Conservation (phyloP, 2,888 invertebrate species). For the Cactoblastis cactorum region DNA sequence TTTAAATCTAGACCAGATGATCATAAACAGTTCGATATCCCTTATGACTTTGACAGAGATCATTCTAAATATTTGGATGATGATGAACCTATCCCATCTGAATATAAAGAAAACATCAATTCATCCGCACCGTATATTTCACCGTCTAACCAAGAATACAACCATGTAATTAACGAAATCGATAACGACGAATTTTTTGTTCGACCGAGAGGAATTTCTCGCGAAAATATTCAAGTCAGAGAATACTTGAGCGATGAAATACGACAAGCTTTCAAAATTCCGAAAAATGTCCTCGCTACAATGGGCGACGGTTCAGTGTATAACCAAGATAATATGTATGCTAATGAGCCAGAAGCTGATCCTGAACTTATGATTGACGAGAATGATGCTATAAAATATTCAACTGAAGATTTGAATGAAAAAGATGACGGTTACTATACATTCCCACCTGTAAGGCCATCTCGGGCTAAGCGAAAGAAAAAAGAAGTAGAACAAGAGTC, state of each 20-base stretch:
- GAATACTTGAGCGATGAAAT: slow-evolving; percentile 89
- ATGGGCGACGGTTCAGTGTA: slow-evolving; percentile 69
- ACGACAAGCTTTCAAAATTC: slow-evolving; percentile 86
- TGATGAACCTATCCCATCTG: slow-evolving; percentile 44
- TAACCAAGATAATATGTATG: slow-evolving; percentile 53
- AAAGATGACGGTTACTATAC: slow-evolving; percentile 76
- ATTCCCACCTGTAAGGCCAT: slow-evolving; percentile 78
- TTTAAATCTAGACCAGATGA: slow-evolving; percentile 57
- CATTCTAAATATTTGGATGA: slow-evolving; percentile 80
- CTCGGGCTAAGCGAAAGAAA: slow-evolving; percentile 76
- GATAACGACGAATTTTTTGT: slow-evolving; percentile 93
- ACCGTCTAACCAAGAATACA: slow-evolving; percentile 68
- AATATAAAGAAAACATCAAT: slow-evolving; percentile 41
- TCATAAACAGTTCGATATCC: slow-evolving; percentile 55
- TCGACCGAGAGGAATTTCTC: slow-evolving; percentile 89
- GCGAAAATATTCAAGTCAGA: slow-evolving; percentile 89
- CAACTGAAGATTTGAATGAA: slow-evolving; percentile 66
- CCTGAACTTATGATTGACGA: slow-evolving; percentile 59
- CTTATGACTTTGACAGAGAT: slow-evolving; percentile 78
- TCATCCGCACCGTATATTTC: slow-evolving; percentile 49
- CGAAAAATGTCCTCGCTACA: slow-evolving; percentile 82
- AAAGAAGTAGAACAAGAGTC: slow-evolving; percentile 45
- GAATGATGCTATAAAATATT: slow-evolving; percentile 54
- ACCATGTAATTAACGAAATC: slow-evolving; percentile 88
- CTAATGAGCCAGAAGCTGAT: slow-evolving; percentile 60